These are phyloP conservation scores for Aphidius colemani DNA, from an alignment of 2,888 invertebrate species.

Conservation along the genomic window DNA sequence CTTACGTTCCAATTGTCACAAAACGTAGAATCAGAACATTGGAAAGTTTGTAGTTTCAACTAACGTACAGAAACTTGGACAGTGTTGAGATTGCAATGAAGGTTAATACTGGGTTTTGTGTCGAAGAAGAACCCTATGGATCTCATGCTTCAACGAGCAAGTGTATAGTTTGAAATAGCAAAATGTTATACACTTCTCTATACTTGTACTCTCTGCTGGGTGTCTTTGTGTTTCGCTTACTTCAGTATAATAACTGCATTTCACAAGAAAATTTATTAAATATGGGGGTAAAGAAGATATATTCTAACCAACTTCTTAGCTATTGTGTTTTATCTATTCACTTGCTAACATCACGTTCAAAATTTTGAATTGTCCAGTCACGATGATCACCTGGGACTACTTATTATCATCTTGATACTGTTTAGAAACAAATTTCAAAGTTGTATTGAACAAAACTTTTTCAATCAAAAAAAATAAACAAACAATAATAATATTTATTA, in stretches of 20 bases:
- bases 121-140: neutral
- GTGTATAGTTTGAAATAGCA: neutral
- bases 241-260: neutral
- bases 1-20: slow-evolving; percentile 8
- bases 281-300: slow-evolving; percentile 20
- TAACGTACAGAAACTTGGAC: slow-evolving; percentile 20
- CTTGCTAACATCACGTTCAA: slow-evolving; percentile 25
- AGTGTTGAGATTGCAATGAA: slow-evolving; percentile 1
- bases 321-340: slow-evolving; percentile 38
- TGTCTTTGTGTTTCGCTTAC: slow-evolving; percentile 30
- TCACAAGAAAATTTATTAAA: slow-evolving; percentile 20
- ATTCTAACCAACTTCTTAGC: slow-evolving; percentile 16
- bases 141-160: neutral
- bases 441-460: too few relatives aligned
- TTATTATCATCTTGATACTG: neutral
- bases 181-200: too few relatives aligned
- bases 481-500: too few relatives aligned
- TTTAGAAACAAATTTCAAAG: neutral
- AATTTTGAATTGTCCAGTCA: slow-evolving; percentile 13
- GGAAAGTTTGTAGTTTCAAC: slow-evolving; percentile 20
- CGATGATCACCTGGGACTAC: neutral
- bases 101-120: slow-evolving; percentile 4
- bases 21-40: slow-evolving; percentile 4
- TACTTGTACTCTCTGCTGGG: neutral
- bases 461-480: too few relatives aligned